Conservation (phyloP, 2,888 invertebrate species). For the Parnassius smintheus region DNA sequence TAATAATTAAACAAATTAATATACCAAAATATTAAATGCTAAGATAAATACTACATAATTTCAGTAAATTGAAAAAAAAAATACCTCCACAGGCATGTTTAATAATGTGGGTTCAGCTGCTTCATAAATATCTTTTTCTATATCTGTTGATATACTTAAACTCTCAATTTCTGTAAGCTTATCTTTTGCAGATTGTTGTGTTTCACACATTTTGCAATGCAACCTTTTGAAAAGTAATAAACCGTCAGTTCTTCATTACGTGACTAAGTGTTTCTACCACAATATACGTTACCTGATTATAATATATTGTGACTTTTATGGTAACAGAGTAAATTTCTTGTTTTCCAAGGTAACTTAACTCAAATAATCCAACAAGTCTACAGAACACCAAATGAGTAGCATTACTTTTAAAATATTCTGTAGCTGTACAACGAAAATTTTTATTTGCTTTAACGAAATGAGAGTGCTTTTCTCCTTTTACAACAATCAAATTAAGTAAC, state of each 20-base stretch:
- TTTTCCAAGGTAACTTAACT: constrained; percentile 31
- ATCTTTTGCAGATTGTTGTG: constrained; percentile 49
- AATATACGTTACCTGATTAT: constrained; percentile 4
- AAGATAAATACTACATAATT: too few relatives aligned
- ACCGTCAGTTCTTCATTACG: constrained; percentile 6
- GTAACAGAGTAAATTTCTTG: constrained; percentile 30
- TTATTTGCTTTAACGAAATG: too few relatives aligned
- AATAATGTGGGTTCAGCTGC: constrained; percentile 46
- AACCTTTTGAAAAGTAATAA: constrained; percentile 18
- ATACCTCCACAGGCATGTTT: constrained; percentile 72
- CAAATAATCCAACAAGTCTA: neutral
- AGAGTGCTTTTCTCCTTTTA: too few relatives aligned
- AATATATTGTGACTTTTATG: constrained; percentile 32
- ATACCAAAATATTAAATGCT: too few relatives aligned
- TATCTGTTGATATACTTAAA: constrained; percentile 30
- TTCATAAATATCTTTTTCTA: constrained; percentile 39
- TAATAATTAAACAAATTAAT: too few relatives aligned
- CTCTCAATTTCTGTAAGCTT: constrained; percentile 49
- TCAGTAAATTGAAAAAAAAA: neutral
- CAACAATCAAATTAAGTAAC: too few relatives aligned
- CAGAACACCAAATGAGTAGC: neutral
- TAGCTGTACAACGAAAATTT: too few relatives aligned
- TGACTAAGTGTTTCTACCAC: constrained; percentile 14
- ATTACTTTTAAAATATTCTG: neutral
- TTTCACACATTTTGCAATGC: constrained; percentile 54